Percentiles rank a stretch among this genome's conserved stretches.
These are phyloP conservation scores for Dendronephthya gigantea DNA, from an alignment of 64 coral and sea anemone species.

Conservation along the genomic window DNA sequence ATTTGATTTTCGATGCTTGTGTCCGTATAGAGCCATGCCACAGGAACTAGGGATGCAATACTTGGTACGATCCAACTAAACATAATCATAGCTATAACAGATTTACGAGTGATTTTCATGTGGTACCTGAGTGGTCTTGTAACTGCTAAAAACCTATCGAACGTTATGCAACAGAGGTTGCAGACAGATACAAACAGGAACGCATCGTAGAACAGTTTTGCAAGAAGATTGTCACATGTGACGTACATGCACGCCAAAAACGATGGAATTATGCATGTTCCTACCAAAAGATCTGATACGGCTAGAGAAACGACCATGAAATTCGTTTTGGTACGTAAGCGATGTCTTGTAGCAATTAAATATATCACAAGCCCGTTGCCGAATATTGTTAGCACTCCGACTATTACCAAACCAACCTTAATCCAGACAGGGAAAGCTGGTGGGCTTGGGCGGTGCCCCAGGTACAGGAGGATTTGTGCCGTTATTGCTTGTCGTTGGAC, in stretches of 20 bases:
- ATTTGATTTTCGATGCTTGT: not conserved
- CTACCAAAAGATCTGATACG: not conserved
- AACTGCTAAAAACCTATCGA: constrained; percentile 5
- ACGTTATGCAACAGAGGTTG: not conserved
- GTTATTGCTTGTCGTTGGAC: not conserved
- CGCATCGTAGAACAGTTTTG: not conserved
- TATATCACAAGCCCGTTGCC: not conserved
- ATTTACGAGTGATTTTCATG: not conserved
- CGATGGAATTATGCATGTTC: not conserved
- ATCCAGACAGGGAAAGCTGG: not conserved
- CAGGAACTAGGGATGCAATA: not conserved
- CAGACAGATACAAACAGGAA: not conserved
- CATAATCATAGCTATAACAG: not conserved
- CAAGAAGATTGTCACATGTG: not conserved
- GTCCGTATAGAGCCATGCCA: not conserved
- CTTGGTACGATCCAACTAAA: not conserved
- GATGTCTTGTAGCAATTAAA: not conserved
- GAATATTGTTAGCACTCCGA: not conserved
- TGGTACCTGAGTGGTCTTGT: not conserved
- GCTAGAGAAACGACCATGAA: not conserved
- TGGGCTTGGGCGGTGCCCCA: not conserved
- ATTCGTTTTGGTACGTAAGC: not conserved
- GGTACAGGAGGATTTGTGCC: not conserved
- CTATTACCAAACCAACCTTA: not conserved
- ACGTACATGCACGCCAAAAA: not conserved